Conservation (phyloP, 2,888 invertebrate genomes). For the Agriopis aurantiaria region DNA sequence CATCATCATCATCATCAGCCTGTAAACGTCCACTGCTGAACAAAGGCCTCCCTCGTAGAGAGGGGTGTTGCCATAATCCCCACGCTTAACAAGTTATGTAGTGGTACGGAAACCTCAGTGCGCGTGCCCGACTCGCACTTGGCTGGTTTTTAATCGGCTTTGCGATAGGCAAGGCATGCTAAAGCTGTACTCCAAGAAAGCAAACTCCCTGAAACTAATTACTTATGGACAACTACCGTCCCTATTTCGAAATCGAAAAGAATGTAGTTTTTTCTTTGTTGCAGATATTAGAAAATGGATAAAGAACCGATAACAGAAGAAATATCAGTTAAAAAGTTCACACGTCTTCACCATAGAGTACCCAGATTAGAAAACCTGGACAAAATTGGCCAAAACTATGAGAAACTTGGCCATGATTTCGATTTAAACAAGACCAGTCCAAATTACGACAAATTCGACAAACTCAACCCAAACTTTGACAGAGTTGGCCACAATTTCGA, state of each 20-base stretch:
- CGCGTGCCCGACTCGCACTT: too few species aligned
- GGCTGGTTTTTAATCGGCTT: too few species aligned
- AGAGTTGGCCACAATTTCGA: constrained; percentile 37
- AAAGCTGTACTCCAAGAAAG: too few species aligned
- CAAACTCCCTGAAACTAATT: too few species aligned
- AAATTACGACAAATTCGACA: constrained; percentile 31
- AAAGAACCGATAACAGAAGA: constrained; percentile 63
- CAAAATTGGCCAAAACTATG: constrained; percentile 42
- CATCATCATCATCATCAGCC: too few species aligned
- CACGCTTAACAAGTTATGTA: too few species aligned
- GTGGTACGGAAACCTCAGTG: too few species aligned
- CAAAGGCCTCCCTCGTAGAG: too few species aligned
- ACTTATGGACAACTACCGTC: too few species aligned
- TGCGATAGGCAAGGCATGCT: too few species aligned
- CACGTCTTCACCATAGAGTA: constrained; percentile 54
- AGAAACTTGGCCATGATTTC: constrained; percentile 38
- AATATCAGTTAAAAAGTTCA: constrained; percentile 57
- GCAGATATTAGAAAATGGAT: constrained; percentile 66
- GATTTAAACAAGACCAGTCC: constrained; percentile 30
- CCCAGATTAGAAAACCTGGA: constrained; percentile 56
- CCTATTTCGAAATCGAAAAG: background rate
- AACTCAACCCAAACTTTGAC: constrained; percentile 25
- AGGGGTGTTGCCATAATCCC: too few species aligned
- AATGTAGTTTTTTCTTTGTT: constrained; percentile 15
- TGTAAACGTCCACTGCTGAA: too few species aligned